phyloP scores from a whole-genome alignment of 2,113 vertebrate species.

The Indri indri region DNA sequence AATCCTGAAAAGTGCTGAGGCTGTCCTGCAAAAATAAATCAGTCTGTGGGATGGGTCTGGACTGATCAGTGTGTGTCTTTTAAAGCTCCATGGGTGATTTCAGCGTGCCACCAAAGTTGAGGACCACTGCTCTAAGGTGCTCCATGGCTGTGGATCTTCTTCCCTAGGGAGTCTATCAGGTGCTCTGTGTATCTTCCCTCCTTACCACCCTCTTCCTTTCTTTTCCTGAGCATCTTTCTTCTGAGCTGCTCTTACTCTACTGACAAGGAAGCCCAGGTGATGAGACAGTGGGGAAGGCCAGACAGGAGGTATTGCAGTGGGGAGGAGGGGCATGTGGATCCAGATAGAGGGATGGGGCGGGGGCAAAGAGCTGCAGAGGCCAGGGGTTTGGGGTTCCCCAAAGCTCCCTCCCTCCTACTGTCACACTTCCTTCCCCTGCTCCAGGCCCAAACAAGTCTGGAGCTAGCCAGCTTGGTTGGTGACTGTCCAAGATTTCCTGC shows the following conservation, averaged over 20 bases:
- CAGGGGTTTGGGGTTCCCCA: background rate
- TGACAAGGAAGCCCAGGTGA: background rate
- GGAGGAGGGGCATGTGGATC: background rate
- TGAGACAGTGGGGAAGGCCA: background rate
- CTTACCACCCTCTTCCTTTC: background rate
- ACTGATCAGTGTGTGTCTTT: background rate
- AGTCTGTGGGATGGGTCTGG: background rate
- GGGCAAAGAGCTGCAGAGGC: too few species aligned
- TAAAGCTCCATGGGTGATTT: background rate
- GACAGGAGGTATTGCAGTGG: background rate
- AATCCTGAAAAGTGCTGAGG: background rate
- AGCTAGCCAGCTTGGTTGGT: background rate
- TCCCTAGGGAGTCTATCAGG: background rate
- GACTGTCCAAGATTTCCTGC: background rate
- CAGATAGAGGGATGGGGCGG: rapidly evolving
- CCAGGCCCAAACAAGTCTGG: background rate
- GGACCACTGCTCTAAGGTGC: background rate
- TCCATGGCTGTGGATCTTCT: background rate
- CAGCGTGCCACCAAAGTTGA: background rate
- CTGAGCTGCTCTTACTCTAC: background rate
- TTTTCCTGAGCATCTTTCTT: background rate
- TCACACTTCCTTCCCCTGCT: background rate
- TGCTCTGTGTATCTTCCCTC: background rate
- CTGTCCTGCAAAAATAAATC: background rate
- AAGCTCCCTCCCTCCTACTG: background rate